A percentile compares a stretch with the other conserved stretches of the same genome.
These are phyloP conservation scores for Pampus argenteus DNA, from an alignment of 2,797 vertebrate species.

Conservation along the genomic window DNA sequence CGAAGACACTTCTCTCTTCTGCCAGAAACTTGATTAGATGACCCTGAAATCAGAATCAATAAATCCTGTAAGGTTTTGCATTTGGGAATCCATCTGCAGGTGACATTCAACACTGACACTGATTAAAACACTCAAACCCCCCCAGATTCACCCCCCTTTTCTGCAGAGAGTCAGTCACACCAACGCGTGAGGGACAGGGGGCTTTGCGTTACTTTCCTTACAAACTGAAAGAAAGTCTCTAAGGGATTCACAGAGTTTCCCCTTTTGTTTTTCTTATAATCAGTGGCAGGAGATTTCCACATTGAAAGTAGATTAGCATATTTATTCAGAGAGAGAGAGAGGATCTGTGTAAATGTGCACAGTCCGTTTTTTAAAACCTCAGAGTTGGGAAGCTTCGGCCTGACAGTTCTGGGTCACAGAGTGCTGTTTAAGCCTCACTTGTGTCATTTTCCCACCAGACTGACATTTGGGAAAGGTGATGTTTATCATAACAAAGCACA, in stretches of 20 bases:
- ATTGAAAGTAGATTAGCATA: slow-evolving; percentile 72
- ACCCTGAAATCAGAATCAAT: slow-evolving; percentile 34
- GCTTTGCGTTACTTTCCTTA: slow-evolving; percentile 49
- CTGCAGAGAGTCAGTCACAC: slow-evolving; percentile 54
- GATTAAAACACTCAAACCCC: slow-evolving; percentile 31
- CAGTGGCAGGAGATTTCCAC: slow-evolving; percentile 74
- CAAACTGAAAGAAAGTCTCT: slow-evolving; percentile 57
- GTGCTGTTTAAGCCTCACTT: slow-evolving; percentile 46
- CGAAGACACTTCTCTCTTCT: slow-evolving; percentile 10
- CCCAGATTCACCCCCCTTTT: slow-evolving; percentile 29
- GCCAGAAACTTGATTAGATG: slow-evolving; percentile 26
- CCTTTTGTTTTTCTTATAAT: slow-evolving; percentile 75
- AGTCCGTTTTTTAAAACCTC: slow-evolving; percentile 43
- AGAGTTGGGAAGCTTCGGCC: slow-evolving; percentile 42
- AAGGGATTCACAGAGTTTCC: slow-evolving; percentile 59
- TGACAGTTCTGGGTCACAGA: slow-evolving; percentile 75
- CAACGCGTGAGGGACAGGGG: slow-evolving; percentile 45
- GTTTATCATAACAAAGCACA: slow-evolving; percentile 76
- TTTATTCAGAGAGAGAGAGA: slow-evolving; percentile 62
- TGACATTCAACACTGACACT: slow-evolving; percentile 31
- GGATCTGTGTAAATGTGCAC: slow-evolving; percentile 60
- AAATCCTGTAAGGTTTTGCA: slow-evolving; percentile 2
- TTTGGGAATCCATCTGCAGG: slow-evolving; percentile 13
- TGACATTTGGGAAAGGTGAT: slow-evolving; percentile 66
- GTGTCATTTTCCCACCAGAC: slow-evolving; percentile 56